Conservation (phyloP, 2,888 invertebrate genomes). For the Drosophila demipolita region DNA sequence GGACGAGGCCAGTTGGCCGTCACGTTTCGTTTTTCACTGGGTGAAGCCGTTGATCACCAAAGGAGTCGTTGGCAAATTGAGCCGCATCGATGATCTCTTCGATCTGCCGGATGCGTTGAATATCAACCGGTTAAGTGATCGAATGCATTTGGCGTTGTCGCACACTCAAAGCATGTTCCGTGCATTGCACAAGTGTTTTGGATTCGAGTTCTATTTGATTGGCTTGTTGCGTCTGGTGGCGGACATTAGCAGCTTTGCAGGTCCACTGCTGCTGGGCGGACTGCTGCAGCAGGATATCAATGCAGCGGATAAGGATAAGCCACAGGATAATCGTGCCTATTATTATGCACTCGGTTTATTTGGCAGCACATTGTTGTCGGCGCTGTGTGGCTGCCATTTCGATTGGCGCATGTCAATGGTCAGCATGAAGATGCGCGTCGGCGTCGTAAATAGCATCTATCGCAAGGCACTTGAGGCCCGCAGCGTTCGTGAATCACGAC, state of each 20-base stretch:
- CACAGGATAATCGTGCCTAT: constrained; percentile 86
- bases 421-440: constrained; percentile 94
- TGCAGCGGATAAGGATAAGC: constrained; percentile 87
- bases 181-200: constrained; percentile 91
- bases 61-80: constrained; percentile 90
- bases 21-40: constrained; percentile 94
- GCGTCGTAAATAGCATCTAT: constrained; percentile 93
- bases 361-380: constrained; percentile 88
- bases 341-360: constrained; percentile 89
- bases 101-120: constrained; percentile 88
- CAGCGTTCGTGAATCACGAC: constrained; percentile 86
- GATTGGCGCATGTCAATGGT: constrained; percentile 94
- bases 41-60: constrained; percentile 93
- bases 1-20: constrained; percentile 89
- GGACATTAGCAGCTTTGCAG: constrained; percentile 94
- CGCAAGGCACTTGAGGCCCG: constrained; percentile 86
- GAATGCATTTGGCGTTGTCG: constrained; percentile 83
- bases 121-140: constrained; percentile 81
- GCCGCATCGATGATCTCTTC: constrained; percentile 92
- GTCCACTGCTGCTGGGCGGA: constrained; percentile 94
- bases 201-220: constrained; percentile 92
- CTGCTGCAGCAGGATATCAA: constrained; percentile 87
- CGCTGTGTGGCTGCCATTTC: constrained; percentile 94
- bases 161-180: constrained; percentile 86
- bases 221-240: constrained; percentile 93